Conservation (phyloP, 92 coral and sea anemone genomes). For the Hydrozoanthus gracilis region DNA sequence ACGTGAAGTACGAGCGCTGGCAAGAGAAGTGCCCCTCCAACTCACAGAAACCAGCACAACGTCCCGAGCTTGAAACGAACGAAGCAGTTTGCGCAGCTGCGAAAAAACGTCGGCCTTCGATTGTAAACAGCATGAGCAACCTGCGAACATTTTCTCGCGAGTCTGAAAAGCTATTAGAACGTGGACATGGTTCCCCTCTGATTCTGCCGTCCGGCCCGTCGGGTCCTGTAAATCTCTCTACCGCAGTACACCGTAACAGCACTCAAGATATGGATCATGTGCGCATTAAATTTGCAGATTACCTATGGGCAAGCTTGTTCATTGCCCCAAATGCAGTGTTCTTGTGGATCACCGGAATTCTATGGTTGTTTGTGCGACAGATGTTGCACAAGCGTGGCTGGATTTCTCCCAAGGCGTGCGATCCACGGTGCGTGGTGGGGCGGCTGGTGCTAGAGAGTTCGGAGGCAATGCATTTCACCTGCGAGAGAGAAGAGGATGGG, state of each 20-base stretch:
- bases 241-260: not conserved
- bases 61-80: no score
- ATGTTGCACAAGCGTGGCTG: not conserved
- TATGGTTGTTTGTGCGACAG: not conserved
- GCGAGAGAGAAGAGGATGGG: no score
- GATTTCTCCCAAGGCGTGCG: not conserved
- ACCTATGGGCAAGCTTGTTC: not conserved
- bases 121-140: no score
- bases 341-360: slow-evolving; percentile 14
- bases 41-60: no score
- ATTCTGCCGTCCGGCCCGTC: slow-evolving; percentile 8
- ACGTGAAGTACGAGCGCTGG: no score
- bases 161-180: not conserved
- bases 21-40: no score
- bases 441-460: no score
- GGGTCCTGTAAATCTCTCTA: not conserved
- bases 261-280: not conserved
- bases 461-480: no score
- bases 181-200: not conserved
- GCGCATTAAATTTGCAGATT: not conserved
- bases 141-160: no score
- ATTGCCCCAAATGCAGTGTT: not conserved
- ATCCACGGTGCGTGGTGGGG: not conserved
- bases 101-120: no score
- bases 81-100: no score